Percentiles rank a stretch among this genome's conserved stretches.
Conservation (phyloP, 1,140 invertebrate species). For the Maniola jurtina region DNA sequence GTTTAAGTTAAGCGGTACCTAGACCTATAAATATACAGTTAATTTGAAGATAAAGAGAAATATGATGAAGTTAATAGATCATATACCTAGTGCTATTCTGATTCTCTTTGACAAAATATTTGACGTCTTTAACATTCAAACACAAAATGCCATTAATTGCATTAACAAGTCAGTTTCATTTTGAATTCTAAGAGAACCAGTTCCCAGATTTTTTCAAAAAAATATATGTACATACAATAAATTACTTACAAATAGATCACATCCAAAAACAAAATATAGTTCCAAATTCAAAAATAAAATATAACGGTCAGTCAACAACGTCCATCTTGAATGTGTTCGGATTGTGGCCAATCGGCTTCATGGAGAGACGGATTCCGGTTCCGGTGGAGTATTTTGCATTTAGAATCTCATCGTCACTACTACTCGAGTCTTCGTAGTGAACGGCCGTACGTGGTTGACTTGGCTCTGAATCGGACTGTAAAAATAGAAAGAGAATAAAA, state of each 20-base stretch:
- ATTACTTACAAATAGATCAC: neutral
- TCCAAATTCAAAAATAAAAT: conserved; percentile 13
- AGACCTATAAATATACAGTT: neutral
- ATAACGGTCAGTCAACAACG: conserved; percentile 57
- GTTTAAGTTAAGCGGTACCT: too few relatives aligned
- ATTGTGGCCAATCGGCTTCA: conserved; percentile 63
- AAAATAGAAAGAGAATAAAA: conserved; percentile 19
- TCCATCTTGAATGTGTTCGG: conserved; percentile 63
- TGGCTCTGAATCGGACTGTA: conserved; percentile 61
- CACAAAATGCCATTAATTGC: too few relatives aligned
- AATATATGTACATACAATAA: neutral
- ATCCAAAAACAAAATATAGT: conserved; percentile 14
- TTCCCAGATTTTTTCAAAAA: neutral
- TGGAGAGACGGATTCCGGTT: conserved; percentile 51
- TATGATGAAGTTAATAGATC: neutral
- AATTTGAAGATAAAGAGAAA: neutral
- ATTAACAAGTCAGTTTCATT: too few relatives aligned
- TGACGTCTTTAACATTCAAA: too few relatives aligned
- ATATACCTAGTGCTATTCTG: too few relatives aligned
- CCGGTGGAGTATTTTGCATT: conserved; percentile 49
- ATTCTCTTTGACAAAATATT: too few relatives aligned
- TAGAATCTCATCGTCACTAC: conserved; percentile 65
- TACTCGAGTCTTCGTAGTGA: conserved; percentile 60
- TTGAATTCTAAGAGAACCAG: neutral
- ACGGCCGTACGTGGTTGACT: conserved; percentile 46